Evolutionary conservation across 1,140 invertebrate species (phyloP).

Genomic region (Sycophila sp.): DNA sequence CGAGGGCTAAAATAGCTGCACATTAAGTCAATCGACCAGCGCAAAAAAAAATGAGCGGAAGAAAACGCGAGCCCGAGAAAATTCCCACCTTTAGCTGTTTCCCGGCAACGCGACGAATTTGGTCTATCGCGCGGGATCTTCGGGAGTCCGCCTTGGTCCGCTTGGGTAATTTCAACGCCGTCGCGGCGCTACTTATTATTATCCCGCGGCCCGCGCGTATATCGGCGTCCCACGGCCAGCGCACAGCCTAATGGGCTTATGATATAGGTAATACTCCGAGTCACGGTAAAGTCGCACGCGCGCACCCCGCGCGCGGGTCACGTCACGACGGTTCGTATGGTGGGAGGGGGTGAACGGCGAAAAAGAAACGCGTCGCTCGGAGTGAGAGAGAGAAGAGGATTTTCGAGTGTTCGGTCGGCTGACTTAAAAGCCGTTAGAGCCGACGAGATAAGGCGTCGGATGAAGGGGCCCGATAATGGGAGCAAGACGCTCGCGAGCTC

Average conservation of each 20-base stretch:
- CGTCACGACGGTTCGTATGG: conserved; percentile 46
- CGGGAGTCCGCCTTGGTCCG: not conserved
- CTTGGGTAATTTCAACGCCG: conserved; percentile 34
- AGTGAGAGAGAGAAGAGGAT: conserved; percentile 6
- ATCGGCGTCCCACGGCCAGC: conserved; percentile 4
- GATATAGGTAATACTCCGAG: conserved; percentile 59
- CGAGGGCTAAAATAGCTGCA: too few relatives aligned
- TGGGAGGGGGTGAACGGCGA: not conserved
- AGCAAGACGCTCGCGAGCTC: not conserved
- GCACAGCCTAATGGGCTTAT: conserved; percentile 23
- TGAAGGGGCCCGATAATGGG: not conserved
- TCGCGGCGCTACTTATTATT: conserved; percentile 14
- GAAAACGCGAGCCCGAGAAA: not conserved
- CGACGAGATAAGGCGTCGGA: conserved; percentile 3
- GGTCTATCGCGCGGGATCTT: conserved; percentile 23
- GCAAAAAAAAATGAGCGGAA: not conserved
- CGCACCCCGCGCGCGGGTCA: too few relatives aligned
- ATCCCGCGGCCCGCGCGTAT: not conserved
- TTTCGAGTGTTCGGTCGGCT: conserved; percentile 23
- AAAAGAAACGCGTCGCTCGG: not conserved
- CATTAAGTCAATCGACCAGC: conserved; percentile 12
- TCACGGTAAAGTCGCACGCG: conserved; percentile 50
- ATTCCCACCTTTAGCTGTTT: not conserved
- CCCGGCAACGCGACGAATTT: not conserved
- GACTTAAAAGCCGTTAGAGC: too few relatives aligned